phyloP scores from a whole-genome alignment of 2,888 invertebrate genomes.

The Operophtera brumata region DNA sequence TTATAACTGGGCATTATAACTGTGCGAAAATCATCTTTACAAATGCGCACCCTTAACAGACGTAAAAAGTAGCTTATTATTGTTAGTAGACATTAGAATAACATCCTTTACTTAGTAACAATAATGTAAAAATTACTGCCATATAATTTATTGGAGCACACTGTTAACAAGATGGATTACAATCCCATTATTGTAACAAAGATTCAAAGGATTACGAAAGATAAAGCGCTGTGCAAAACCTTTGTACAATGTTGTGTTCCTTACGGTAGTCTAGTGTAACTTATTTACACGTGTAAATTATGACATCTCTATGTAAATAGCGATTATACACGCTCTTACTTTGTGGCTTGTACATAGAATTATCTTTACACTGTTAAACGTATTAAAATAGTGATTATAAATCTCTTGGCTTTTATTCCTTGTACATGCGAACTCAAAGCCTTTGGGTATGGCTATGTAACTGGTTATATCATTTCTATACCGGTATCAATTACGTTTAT shows the following conservation, averaged over 20 bases:
- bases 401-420: conserved; percentile 9
- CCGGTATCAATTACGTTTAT: conserved; percentile 16
- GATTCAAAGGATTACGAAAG: background rate
- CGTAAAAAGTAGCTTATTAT: background rate
- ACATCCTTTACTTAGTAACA: background rate
- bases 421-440: background rate
- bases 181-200: background rate
- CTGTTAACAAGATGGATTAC: background rate
- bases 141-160: background rate
- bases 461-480: conserved; percentile 12
- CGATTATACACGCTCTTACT: conserved; percentile 19
- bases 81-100: background rate
- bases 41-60: background rate
- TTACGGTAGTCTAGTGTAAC: conserved; percentile 16
- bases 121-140: background rate
- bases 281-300: conserved; percentile 44
- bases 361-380: conserved; percentile 15
- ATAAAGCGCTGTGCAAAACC: background rate
- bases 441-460: background rate
- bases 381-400: conserved; percentile 19
- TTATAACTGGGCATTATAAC: background rate
- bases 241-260: conserved; percentile 9
- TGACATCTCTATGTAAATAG: conserved; percentile 60
- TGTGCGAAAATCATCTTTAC: background rate
- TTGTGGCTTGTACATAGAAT: conserved; percentile 15